Evolutionary conservation across 2,113 vertebrate species (phyloP), one percentile per base, ranked within the genome.

Genomic region (Oryzias melastigma): DNA sequence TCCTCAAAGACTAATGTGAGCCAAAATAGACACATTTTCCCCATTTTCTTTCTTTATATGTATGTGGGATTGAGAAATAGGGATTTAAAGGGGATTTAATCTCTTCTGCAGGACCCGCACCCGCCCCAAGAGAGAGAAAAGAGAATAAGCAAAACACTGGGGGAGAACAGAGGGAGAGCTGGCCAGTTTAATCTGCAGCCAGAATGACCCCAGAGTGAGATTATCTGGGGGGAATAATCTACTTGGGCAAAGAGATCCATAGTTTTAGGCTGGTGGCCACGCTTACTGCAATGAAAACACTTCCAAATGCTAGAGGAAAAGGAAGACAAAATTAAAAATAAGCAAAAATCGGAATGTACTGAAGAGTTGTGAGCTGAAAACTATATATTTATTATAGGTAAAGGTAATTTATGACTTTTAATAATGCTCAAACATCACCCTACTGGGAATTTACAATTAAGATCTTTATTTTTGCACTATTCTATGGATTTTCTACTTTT

Each of bases 201-300:
- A 60, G 70, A 70, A 63, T 81, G 77, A 66, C 49, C 70, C 72
- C 69, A 50, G 58, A 75, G 48, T 67, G 59, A 80, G 87, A 92
- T 91, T 89, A 91, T 87, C 71, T 78, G 52, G 20, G 58, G 65
- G 49, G 55, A 77, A 84, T 91, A 91, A 92, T 90, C 87, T 75
- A 75, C 68, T 62, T 58, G 20, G 20, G 51, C 68, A 58, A 47
- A 58, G 43, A 48, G 59, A 67, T 71, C 40, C 46, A 65, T 56
- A 54, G 62, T 68, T 87, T 77, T 69, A 47, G 44, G 65, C 49
- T 46, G 16, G 25, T 6, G 52, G 42, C 27, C 56, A 47, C 7
- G 27, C 42, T 47, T 47, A 24, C 43, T 46, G 46, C 53, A 8
- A 61, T 54, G 16, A 68, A 60, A 63, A 66, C 17, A 17, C 35